A percentile compares a stretch with the other conserved stretches of the same genome.
Evolutionary conservation across 2,113 vertebrate species (phyloP).

Genomic region (Fregetta grallaria): DNA sequence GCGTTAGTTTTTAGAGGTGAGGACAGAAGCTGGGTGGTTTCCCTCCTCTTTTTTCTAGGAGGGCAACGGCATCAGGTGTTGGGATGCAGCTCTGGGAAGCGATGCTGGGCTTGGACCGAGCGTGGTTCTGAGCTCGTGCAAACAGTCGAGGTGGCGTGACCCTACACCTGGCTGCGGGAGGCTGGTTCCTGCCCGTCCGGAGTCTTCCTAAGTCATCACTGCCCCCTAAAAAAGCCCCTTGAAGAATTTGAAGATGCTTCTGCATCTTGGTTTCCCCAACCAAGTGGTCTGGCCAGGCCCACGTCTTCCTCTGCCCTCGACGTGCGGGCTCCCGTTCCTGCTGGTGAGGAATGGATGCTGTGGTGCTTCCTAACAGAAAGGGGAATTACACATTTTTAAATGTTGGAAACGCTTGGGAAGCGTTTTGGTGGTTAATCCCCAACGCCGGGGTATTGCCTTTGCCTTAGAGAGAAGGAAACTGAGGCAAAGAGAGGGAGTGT

Average conservation of each 20-base stretch:
- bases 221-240: not conserved
- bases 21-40: not conserved
- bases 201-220: not conserved
- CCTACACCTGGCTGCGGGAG: not conserved
- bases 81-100: not conserved
- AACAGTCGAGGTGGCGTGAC: rapidly evolving
- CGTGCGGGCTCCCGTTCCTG: not conserved
- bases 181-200: not conserved
- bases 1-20: not conserved
- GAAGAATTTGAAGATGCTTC: not conserved
- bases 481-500: not conserved
- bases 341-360: not conserved
- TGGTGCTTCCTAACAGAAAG: not conserved
- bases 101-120: not conserved
- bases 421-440: not conserved
- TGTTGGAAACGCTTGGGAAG: not conserved
- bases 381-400: not conserved
- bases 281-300: rapidly evolving
- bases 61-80: not conserved
- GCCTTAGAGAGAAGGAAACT: not conserved
- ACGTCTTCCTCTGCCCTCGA: not conserved
- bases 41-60: not conserved
- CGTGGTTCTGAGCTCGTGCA: not conserved
- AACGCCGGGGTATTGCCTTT: not conserved
- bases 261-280: not conserved